These are phyloP conservation scores for Lycodopsis pacificus DNA, from an alignment of 2,797 vertebrate species.

Conservation along the genomic window DNA sequence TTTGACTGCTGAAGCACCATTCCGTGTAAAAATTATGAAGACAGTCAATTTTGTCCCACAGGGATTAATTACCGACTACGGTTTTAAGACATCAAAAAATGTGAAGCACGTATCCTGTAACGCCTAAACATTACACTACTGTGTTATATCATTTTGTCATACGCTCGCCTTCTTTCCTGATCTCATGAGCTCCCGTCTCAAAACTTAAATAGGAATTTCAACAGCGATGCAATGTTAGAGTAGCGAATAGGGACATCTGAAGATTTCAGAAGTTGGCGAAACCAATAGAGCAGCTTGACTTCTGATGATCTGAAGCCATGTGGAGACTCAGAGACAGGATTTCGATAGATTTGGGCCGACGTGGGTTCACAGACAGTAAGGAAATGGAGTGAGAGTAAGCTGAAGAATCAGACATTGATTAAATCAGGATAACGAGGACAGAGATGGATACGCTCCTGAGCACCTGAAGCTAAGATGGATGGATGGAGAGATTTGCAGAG, in stretches of 20 bases:
- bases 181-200: neutral
- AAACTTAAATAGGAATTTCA: neutral
- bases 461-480: slow-evolving; percentile 60
- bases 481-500: slow-evolving; percentile 42
- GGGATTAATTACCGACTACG: neutral
- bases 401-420: slow-evolving; percentile 61
- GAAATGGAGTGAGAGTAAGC: slow-evolving; percentile 49
- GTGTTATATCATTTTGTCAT: neutral
- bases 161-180: neutral
- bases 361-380: slow-evolving; percentile 25
- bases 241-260: slow-evolving; percentile 18
- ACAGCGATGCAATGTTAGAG: slow-evolving; percentile 16
- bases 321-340: slow-evolving; percentile 30
- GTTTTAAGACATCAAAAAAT: neutral
- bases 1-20: neutral
- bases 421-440: slow-evolving; percentile 68
- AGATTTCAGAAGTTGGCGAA: slow-evolving; percentile 32
- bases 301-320: slow-evolving; percentile 33
- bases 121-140: neutral
- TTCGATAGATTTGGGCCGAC: slow-evolving; percentile 22
- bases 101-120: neutral
- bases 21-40: too few relatives aligned
- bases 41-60: neutral
- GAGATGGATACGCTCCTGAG: slow-evolving; percentile 63
- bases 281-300: slow-evolving; percentile 17